These are phyloP conservation scores for Mesoligia furuncula DNA, from an alignment of 2,888 invertebrate genomes.

Conservation along the genomic window DNA sequence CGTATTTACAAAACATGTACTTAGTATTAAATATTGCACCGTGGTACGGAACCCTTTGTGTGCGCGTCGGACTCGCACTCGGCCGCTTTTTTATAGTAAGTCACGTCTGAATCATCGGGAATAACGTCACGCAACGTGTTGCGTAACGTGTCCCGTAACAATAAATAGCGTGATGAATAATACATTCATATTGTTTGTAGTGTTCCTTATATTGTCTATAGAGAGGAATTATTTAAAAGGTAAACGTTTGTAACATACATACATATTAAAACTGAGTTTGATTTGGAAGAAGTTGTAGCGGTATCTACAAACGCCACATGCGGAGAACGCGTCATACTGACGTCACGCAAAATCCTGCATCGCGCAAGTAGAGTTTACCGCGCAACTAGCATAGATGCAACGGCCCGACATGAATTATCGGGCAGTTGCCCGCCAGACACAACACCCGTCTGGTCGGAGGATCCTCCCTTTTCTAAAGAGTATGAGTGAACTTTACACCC, in stretches of 20 bases:
- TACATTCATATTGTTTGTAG: constrained; percentile 38
- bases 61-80: neutral
- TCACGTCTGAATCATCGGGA: constrained; percentile 70
- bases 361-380: too few relatives aligned
- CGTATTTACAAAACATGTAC: neutral
- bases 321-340: too few relatives aligned
- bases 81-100: neutral
- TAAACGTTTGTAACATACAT: neutral
- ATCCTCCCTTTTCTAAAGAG: too few relatives aligned
- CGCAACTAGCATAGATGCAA: too few relatives aligned
- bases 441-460: too few relatives aligned
- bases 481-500: too few relatives aligned
- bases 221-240: constrained; percentile 4
- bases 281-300: neutral
- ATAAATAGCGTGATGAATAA: constrained; percentile 65
- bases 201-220: neutral
- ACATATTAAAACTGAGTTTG: neutral
- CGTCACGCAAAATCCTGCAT: too few relatives aligned
- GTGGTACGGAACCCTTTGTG: neutral
- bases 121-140: constrained; percentile 62
- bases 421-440: too few relatives aligned
- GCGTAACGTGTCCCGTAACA: constrained; percentile 56
- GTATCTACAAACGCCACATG: too few relatives aligned
- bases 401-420: too few relatives aligned
- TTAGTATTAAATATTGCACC: neutral